Evolutionary conservation across 1,140 invertebrate genomes (phyloP).

Genomic region (Heliconius himera): DNA sequence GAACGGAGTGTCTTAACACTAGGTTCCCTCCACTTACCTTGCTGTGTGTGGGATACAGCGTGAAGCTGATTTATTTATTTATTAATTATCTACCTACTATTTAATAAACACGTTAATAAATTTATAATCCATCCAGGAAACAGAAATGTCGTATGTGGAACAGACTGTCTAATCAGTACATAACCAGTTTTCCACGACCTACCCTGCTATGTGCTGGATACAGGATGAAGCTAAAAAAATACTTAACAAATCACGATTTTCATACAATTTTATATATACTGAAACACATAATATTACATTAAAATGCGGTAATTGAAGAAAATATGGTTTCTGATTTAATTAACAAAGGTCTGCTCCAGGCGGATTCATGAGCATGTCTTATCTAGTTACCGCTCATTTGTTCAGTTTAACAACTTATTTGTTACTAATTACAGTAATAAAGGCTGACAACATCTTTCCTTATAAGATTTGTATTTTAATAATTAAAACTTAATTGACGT

Average conservation of each 20-base stretch:
- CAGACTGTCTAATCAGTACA: too few species aligned
- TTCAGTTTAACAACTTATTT: constrained; percentile 26
- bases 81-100: too few species aligned
- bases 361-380: constrained; percentile 23
- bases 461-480: not conserved
- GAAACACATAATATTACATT: not conserved
- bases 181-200: too few species aligned
- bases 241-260: not conserved
- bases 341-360: constrained; percentile 26
- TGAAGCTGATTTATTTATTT: too few species aligned
- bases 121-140: too few species aligned
- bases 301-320: constrained; percentile 20
- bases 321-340: constrained; percentile 26
- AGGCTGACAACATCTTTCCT: not conserved
- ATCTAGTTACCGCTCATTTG: constrained; percentile 25
- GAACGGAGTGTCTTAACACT: too few species aligned
- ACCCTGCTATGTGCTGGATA: too few species aligned
- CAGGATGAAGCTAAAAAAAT: too few species aligned
- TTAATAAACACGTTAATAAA: too few species aligned
- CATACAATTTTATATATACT: not conserved
- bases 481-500: not conserved
- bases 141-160: too few species aligned
- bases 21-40: too few species aligned
- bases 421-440: constrained; percentile 20
- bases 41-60: too few species aligned